Conservation (phyloP, 2,888 invertebrate genomes). For the Epsilonema sp. region DNA sequence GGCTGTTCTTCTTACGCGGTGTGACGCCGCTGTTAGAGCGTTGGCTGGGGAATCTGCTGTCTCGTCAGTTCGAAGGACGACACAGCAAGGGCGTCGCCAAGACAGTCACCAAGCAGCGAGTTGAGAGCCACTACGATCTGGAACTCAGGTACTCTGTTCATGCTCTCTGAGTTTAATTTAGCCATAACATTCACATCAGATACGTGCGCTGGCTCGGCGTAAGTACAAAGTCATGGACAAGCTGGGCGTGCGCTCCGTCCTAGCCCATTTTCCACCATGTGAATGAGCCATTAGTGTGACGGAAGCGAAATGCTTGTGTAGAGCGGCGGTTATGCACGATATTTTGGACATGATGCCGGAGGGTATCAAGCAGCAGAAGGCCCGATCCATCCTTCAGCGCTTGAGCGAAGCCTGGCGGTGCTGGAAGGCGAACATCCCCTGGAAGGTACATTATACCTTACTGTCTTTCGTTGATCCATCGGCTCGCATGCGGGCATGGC, state of each 20-base stretch:
- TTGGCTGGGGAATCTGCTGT: slow-evolving; percentile 96
- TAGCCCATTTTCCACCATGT: too few species aligned
- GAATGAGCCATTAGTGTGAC: too few species aligned
- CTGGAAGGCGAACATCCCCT: slow-evolving; percentile 99
- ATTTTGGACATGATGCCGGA: slow-evolving; percentile 99
- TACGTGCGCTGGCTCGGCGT: too few species aligned
- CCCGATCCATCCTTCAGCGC: slow-evolving; percentile 92
- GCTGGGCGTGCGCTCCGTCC: too few species aligned
- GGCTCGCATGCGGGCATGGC: too few species aligned
- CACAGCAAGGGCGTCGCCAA: slow-evolving; percentile 97
- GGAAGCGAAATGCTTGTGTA: too few species aligned
- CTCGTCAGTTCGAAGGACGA: slow-evolving; percentile 93
- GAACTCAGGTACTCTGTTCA: slow-evolving; percentile 80
- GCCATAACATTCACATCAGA: too few species aligned
- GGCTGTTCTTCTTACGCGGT: slow-evolving; percentile 98
- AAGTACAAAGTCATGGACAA: too few species aligned
- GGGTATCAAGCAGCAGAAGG: slow-evolving; percentile 99
- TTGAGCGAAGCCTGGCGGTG: slow-evolving; percentile 97
- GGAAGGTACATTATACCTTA: too few species aligned
- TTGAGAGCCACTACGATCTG: slow-evolving; percentile 96
- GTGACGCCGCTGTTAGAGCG: slow-evolving; percentile 91
- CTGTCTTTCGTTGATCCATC: too few species aligned
- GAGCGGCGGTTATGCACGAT: slow-evolving; percentile 48
- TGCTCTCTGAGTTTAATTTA: too few species aligned
- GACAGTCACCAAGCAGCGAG: slow-evolving; percentile 96